Evolutionary conservation across 2,797 vertebrate species (phyloP).

Genomic region (Liparis tanakae): DNA sequence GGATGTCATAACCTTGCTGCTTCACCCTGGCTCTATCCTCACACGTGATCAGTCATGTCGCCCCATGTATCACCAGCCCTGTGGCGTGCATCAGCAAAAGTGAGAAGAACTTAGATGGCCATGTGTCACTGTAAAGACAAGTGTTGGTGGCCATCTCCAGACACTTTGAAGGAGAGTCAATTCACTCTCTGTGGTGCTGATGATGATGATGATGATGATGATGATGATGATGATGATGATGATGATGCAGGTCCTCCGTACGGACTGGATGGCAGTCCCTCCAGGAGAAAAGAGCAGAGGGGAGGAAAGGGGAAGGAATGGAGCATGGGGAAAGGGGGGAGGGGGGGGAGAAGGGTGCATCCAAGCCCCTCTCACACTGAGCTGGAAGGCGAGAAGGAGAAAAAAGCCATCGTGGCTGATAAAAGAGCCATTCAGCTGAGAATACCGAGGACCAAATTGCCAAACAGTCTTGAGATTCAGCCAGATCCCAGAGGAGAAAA

Average conservation of each 20-base stretch:
- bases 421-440: conserved; percentile 80
- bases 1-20: conserved; percentile 10
- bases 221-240: conserved; percentile 58
- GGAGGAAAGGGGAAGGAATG: conserved; percentile 46
- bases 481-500: conserved; percentile 68
- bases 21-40: conserved; percentile 25
- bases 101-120: conserved; percentile 51
- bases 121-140: conserved; percentile 53
- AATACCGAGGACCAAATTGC: conserved; percentile 79
- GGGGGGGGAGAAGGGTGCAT: conserved; percentile 39
- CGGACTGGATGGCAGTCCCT: conserved; percentile 60
- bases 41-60: conserved; percentile 38
- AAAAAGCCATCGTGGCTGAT: conserved; percentile 69
- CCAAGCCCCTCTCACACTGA: conserved; percentile 56
- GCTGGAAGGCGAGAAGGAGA: conserved; percentile 53
- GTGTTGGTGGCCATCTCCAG: conserved; percentile 50
- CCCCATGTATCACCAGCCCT: conserved; percentile 47
- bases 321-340: conserved; percentile 57
- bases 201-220: no score
- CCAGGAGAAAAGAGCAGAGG: conserved; percentile 50
- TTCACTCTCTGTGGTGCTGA: conserved; percentile 63
- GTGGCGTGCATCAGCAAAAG: conserved; percentile 51
- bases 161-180: conserved; percentile 55
- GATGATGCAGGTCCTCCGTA: conserved; percentile 72
- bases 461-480: conserved; percentile 76